Evolutionary conservation across 2,888 invertebrate genomes (phyloP).

Genomic region (Yponomeuta sedellus): DNA sequence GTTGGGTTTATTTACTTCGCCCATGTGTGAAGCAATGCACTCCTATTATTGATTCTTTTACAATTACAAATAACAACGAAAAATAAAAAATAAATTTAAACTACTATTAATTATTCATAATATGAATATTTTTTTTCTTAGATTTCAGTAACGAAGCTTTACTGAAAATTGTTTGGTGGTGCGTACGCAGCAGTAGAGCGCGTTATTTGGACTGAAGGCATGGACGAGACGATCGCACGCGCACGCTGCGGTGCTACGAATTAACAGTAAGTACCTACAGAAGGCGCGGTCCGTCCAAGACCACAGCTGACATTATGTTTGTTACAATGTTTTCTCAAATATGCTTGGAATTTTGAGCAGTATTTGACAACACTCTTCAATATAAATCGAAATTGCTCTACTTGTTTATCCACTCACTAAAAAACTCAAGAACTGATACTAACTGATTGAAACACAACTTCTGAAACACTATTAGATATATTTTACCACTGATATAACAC

Average conservation of each 20-base stretch:
- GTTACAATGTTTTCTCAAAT: too few species aligned
- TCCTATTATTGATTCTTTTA: not conserved
- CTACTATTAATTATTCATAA: not conserved
- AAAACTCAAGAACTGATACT: too few species aligned
- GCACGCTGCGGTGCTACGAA: conserved; percentile 23
- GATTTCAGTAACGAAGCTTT: not conserved
- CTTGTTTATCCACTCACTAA: too few species aligned
- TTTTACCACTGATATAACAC: too few species aligned
- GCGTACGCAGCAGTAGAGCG: conserved; percentile 11
- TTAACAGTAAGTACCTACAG: not conserved
- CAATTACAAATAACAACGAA: not conserved
- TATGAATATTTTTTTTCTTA: conserved; percentile 6
- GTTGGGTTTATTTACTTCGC: conserved; percentile 47
- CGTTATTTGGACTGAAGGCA: conserved; percentile 43
- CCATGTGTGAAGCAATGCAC: conserved; percentile 36
- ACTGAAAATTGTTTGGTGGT: not conserved
- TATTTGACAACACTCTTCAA: too few species aligned
- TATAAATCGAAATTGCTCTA: too few species aligned
- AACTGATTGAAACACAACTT: too few species aligned
- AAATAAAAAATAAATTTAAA: not conserved
- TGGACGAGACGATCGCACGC: conserved; percentile 30
- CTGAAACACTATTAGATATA: too few species aligned
- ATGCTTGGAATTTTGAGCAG: too few species aligned
- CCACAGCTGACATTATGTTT: too few species aligned
- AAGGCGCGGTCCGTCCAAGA: not conserved